A percentile compares a stretch with the other conserved stretches of the same genome.
These are phyloP conservation scores for Lycocerus yunnanus DNA, from an alignment of 2,888 invertebrate species.

Conservation along the genomic window DNA sequence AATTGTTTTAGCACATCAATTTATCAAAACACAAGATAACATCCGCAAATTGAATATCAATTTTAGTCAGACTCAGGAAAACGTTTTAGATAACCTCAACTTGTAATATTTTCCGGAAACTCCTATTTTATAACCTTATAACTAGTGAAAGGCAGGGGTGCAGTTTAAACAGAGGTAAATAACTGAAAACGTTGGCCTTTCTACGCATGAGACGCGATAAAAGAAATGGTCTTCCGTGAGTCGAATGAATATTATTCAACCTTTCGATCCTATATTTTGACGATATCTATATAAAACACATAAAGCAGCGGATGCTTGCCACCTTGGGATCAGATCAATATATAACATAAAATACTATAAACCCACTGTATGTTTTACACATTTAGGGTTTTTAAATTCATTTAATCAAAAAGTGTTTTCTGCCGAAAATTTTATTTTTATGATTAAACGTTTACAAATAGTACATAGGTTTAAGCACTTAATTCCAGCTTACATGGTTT, in stretches of 20 bases:
- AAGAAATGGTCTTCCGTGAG: constrained; percentile 42
- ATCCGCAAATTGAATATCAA: constrained; percentile 28
- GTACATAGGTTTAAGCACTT: background rate
- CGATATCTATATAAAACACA: constrained; percentile 43
- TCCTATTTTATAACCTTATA: constrained; percentile 36
- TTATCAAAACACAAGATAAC: constrained; percentile 24
- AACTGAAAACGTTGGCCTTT: constrained; percentile 41
- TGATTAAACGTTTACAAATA: background rate
- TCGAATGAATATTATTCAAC: constrained; percentile 40
- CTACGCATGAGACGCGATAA: constrained; percentile 43
- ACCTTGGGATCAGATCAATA: constrained; percentile 36
- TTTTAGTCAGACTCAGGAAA: constrained; percentile 23
- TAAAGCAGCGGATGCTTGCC: constrained; percentile 39
- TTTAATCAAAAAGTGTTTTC: constrained; percentile 28
- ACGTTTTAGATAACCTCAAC: constrained; percentile 27
- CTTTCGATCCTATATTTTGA: constrained; percentile 39
- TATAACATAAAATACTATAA: constrained; percentile 35
- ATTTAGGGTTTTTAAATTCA: constrained; percentile 30
- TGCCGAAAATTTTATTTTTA: constrained; percentile 3
- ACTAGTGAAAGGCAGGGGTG: constrained; percentile 34
- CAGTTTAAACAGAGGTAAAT: constrained; percentile 42
- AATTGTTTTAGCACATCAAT: constrained; percentile 26
- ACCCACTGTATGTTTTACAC: constrained; percentile 36
- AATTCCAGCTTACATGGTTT: background rate
- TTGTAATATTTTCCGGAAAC: constrained; percentile 36